Conservation (phyloP, 2,888 invertebrate genomes). For the Phengaris arion region DNA sequence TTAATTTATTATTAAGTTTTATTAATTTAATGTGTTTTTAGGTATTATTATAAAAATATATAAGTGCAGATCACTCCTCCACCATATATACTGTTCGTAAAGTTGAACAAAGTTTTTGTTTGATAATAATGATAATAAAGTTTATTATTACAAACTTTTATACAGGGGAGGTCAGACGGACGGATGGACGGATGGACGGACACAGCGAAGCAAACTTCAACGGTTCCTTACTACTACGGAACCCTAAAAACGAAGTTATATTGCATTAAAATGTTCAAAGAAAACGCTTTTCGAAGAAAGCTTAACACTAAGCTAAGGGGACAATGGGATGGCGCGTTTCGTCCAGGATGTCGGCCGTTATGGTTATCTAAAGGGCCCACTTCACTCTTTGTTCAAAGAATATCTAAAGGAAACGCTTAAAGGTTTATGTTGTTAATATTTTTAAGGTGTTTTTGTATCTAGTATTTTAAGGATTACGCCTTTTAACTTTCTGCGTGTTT, state of each 20-base stretch:
- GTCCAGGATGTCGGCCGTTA: constrained; percentile 19
- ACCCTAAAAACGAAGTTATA: not conserved
- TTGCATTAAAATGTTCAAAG: not conserved
- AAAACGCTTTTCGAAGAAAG: constrained; percentile 1
- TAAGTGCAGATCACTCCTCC: too few relatives aligned
- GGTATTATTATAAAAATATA: too few relatives aligned
- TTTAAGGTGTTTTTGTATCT: constrained; percentile 1
- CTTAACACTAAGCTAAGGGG: constrained; percentile 14
- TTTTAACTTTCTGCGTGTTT: too few relatives aligned
- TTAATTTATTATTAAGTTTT: not conserved
- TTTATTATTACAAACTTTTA: too few relatives aligned
- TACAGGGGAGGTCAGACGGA: too few relatives aligned
- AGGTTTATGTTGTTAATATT: constrained; percentile 8
- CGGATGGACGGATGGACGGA: too few relatives aligned
- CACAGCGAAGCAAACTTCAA: too few relatives aligned
- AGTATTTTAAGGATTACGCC: not conserved
- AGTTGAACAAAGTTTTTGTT: too few relatives aligned
- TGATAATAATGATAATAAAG: too few relatives aligned
- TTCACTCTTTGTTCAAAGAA: not conserved
- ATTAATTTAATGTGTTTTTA: not conserved
- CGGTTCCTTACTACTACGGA: not conserved
- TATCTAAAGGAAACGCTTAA: constrained; percentile 10
- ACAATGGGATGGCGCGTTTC: not conserved
- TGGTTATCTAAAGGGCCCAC: constrained; percentile 13
- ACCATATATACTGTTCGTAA: too few relatives aligned